Percentiles rank a stretch among this genome's conserved stretches.
These are phyloP conservation scores for Nebria ingens DNA, from an alignment of 1,140 invertebrate genomes.

Conservation along the genomic window DNA sequence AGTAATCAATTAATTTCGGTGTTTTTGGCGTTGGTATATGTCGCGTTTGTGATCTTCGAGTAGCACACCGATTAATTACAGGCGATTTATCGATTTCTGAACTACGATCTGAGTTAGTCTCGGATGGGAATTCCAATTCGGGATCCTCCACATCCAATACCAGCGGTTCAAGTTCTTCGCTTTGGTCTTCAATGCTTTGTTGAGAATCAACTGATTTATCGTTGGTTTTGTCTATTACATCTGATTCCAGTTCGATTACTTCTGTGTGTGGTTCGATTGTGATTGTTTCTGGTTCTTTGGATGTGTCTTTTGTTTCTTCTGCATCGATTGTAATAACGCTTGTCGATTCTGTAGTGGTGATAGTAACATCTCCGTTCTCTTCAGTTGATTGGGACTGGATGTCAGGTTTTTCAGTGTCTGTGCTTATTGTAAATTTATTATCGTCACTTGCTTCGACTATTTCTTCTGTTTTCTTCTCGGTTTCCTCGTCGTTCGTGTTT, in stretches of 20 bases:
- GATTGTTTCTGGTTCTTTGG: neutral
- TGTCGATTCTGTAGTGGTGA: neutral
- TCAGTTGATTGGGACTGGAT: neutral
- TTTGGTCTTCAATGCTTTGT: neutral
- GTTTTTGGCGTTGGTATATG: constrained; percentile 32
- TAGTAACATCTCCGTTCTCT: neutral
- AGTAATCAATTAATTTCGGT: constrained; percentile 21
- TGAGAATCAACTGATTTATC: neutral
- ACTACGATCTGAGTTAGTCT: neutral
- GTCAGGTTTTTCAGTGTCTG: neutral
- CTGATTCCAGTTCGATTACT: neutral
- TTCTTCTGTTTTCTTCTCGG: neutral
- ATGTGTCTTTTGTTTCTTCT: neutral
- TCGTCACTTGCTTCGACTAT: neutral
- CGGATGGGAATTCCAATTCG: neutral
- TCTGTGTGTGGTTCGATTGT: neutral
- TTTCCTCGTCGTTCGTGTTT: neutral
- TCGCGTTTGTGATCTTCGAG: constrained; percentile 27
- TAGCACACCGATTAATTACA: constrained; percentile 24
- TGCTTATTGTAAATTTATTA: neutral
- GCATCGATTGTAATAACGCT: no score
- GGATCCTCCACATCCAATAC: neutral
- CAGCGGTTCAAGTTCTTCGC: neutral
- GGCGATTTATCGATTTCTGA: constrained; percentile 19
- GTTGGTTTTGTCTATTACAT: neutral